Base-by-base conservation (phyloP, 30 jellyfish, hydroid and myxozoan genomes). In the Hydractinia echinata region DNA sequence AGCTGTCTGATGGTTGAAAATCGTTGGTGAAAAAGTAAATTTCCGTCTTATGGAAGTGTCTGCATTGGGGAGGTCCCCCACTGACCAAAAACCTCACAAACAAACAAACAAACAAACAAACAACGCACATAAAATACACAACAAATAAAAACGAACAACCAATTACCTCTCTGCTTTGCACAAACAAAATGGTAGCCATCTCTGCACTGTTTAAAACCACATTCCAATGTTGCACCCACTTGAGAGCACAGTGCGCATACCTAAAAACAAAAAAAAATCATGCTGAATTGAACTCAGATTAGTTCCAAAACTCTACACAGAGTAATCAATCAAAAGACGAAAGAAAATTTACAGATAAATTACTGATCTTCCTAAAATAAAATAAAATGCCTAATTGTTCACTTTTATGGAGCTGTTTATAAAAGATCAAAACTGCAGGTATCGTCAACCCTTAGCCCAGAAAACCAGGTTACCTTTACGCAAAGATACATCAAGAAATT, bases 81-180 rank as follows among this genome's bases (percentile, higher is more conserved):
- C n/a, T n/a, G 69, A 58, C 69, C 15, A 13, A 58, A 11, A 11
- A 11, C 3, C 15, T 58, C 19, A 30, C 81, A 71, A 50, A 20
- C 78, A 67, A 67, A n/a, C n/a, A n/a, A n/a, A n/a, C n/a, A n/a
- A n/a, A n/a, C n/a, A 67, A 67, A 13, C 14, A 67, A 20, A 10
- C 50, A 13, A 10, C 39, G 51, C n/a, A 48, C 14, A 8, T 10
- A 50, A 71, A 15, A 9, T 71, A 8, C 66, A 16, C 13, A 51
- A 13, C 80, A 81, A n/a, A 72, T 4, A 68, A 67, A 67, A 44
- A 19, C 44, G 4, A 54, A 18, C 21, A 51, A 0, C 10, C 49
- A 79, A 81, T 6, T 56, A 88, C 96, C 96, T 55, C 80, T 83
- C 62, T 89, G 96, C 72, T 79, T 84, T 48, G 96, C 96, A 89